Evolutionary conservation across 2,888 invertebrate genomes (phyloP).

Genomic region (Lamellibrachia satsuma): DNA sequence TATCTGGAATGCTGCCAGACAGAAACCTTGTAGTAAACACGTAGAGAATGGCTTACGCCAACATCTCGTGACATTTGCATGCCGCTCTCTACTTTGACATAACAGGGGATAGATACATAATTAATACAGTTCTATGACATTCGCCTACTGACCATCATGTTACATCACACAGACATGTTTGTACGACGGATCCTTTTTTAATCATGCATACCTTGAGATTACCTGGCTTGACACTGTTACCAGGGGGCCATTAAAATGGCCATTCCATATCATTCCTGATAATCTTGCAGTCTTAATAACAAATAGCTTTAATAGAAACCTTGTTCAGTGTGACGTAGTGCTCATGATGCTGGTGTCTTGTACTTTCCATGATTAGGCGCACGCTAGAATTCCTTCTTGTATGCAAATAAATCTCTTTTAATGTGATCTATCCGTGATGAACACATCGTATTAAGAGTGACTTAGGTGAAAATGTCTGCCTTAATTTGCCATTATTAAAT

Average conservation of each 20-base stretch:
- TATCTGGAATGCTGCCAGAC: neutral
- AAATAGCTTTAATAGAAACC: neutral
- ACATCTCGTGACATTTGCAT: neutral
- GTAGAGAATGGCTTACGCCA: neutral
- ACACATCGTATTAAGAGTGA: neutral
- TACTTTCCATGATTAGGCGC: neutral
- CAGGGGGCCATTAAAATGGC: neutral
- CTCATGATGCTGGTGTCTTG: neutral
- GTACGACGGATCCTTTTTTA: neutral
- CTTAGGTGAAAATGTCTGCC: neutral
- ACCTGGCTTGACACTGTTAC: neutral
- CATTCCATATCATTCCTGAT: neutral
- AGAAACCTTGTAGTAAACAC: neutral
- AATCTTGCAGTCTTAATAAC: neutral
- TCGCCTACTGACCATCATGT: neutral
- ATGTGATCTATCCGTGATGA: neutral
- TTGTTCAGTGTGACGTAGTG: neutral
- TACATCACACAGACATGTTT: neutral
- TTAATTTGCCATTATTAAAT: neutral
- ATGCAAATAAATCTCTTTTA: conserved; percentile 7
- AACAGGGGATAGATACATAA: neutral
- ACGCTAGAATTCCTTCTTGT: neutral
- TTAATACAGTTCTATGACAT: neutral
- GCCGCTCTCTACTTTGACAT: neutral
- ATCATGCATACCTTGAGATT: neutral